A percentile compares a stretch with the other conserved stretches of the same genome.
Conservation (phyloP, 2,113 vertebrate species). For the Psammodynastes pulverulentus region DNA sequence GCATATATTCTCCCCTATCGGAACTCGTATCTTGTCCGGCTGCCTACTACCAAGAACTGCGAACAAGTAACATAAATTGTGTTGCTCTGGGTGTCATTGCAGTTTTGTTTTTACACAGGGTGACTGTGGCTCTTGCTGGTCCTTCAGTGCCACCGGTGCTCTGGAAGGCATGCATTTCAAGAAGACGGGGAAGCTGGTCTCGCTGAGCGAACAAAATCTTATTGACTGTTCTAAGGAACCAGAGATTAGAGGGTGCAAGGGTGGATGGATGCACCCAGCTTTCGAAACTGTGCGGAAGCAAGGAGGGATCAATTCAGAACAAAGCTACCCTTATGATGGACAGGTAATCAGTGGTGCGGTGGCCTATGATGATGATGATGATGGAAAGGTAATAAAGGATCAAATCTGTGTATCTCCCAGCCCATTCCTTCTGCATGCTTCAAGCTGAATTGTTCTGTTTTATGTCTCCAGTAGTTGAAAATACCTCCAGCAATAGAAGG, state of each 20-base stretch:
- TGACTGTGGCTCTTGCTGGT: conserved; percentile 53
- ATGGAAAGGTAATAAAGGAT: no score
- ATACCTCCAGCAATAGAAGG: no score
- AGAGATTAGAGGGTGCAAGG: neutral
- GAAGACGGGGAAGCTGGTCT: neutral
- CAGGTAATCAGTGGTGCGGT: no score
- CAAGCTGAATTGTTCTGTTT: no score
- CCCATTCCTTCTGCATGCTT: no score
- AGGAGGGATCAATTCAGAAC: conserved; percentile 43
- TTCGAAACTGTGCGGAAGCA: conserved; percentile 31
- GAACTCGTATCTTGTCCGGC: neutral
- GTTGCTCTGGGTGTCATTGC: rapidly evolving
- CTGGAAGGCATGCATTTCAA: conserved; percentile 52
- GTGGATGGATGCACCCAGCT: neutral
- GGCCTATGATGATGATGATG: no score
- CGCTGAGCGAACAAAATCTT: conserved; percentile 63
- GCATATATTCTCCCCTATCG: no score
- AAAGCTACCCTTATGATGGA: conserved; percentile 40
- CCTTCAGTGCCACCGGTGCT: conserved; percentile 53
- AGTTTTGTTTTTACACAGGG: conserved; percentile 29
- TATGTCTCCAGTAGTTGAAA: no score
- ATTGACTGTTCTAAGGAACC: conserved; percentile 45
- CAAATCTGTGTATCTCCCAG: no score
- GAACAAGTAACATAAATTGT: neutral
- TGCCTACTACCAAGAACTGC: neutral